Percentiles rank a stretch among this genome's conserved stretches.
Evolutionary conservation across 2,888 invertebrate genomes (phyloP).

Genomic region (Psococerastis gibbosa): DNA sequence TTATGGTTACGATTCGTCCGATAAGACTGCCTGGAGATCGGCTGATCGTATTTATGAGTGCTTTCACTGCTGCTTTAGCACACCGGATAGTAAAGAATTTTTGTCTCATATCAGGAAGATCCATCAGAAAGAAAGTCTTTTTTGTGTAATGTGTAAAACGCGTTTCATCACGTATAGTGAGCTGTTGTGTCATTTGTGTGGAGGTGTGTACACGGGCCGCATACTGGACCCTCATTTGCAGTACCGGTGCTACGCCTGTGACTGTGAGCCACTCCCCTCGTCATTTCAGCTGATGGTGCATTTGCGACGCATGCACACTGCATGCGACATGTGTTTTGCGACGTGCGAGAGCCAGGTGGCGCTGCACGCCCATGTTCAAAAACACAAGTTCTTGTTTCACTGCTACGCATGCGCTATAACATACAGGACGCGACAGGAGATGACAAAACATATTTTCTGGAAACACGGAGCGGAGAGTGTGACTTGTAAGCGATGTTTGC

Average conservation of each 20-base stretch:
- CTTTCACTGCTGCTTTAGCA: conserved; percentile 66
- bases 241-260: conserved; percentile 69
- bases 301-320: conserved; percentile 61
- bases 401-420: conserved; percentile 78
- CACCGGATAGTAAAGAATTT: conserved; percentile 61
- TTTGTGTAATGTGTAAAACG: conserved; percentile 74
- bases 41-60: conserved; percentile 61
- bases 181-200: conserved; percentile 69
- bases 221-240: conserved; percentile 39
- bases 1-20: conserved; percentile 44
- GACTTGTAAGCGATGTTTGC: conserved; percentile 62
- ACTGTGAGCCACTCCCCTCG: conserved; percentile 56
- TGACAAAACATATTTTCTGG: conserved; percentile 79
- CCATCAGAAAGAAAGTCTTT: conserved; percentile 62
- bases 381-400: conserved; percentile 70
- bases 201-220: conserved; percentile 42
- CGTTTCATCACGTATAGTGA: conserved; percentile 79
- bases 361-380: conserved; percentile 75
- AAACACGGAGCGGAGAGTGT: conserved; percentile 83
- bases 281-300: conserved; percentile 79
- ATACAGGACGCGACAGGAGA: conserved; percentile 72
- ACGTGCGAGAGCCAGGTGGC: conserved; percentile 59
- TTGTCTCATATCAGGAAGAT: conserved; percentile 72
- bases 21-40: conserved; percentile 28
- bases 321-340: conserved; percentile 75